These are phyloP conservation scores for Clinocottus analis DNA, from an alignment of 2,113 vertebrate species.

Conservation along the genomic window DNA sequence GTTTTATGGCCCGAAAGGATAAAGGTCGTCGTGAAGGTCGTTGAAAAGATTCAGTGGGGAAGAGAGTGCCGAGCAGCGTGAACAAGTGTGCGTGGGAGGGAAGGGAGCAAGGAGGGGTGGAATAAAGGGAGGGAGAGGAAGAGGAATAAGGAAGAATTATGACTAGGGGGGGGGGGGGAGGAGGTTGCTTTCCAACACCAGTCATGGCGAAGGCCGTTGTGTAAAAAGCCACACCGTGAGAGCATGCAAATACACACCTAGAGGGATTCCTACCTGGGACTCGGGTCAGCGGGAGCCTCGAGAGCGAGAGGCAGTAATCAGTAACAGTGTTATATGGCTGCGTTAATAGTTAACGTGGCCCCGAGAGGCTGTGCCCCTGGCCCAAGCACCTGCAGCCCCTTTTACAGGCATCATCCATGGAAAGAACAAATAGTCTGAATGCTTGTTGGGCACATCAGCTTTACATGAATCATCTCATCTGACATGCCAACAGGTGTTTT, in stretches of 20 bases:
- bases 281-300: slow-evolving; percentile 75
- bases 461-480: slow-evolving; percentile 29
- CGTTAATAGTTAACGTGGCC: slow-evolving; percentile 82
- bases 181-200: slow-evolving; percentile 53
- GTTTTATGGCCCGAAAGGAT: slow-evolving; percentile 65
- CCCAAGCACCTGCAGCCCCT: slow-evolving; percentile 77
- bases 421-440: slow-evolving; percentile 71
- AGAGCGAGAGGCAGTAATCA: slow-evolving; percentile 80
- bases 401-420: slow-evolving; percentile 72
- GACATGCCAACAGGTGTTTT: slow-evolving; percentile 56
- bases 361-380: slow-evolving; percentile 72
- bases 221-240: slow-evolving; percentile 34
- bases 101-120: slow-evolving; percentile 35
- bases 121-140: slow-evolving; percentile 47
- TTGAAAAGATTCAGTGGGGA: slow-evolving; percentile 29
- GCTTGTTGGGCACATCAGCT: slow-evolving; percentile 63
- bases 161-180: too few relatives aligned
- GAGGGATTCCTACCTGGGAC: slow-evolving; percentile 73
- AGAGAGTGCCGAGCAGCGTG: slow-evolving; percentile 5
- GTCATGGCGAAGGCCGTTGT: slow-evolving; percentile 24
- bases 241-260: slow-evolving; percentile 61
- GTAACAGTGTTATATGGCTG: slow-evolving; percentile 83
- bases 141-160: slow-evolving; percentile 47
- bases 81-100: slow-evolving; percentile 37
- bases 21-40: slow-evolving; percentile 66